A percentile compares a stretch with the other conserved stretches of the same genome.
Evolutionary conservation across 1,140 invertebrate genomes (phyloP).

Genomic region (Chionoecetes opilio): DNA sequence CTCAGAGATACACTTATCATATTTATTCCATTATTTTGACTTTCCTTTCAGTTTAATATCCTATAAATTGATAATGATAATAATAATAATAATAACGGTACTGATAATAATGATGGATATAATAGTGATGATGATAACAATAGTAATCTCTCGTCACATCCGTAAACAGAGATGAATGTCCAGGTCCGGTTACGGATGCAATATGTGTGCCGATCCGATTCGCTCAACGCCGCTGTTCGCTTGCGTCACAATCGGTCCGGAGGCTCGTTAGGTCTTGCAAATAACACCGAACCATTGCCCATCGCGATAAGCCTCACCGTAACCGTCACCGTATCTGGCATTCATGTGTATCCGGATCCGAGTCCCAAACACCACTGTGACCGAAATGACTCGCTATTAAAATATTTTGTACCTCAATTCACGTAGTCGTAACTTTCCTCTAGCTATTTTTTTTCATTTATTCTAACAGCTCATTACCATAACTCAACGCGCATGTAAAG

Average conservation of each 20-base stretch:
- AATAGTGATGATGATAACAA: not conserved
- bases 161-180: not conserved
- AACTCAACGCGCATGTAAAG: no score
- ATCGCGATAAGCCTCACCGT: constrained; percentile 12
- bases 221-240: not conserved
- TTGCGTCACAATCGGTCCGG: not conserved
- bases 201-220: not conserved
- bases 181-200: not conserved
- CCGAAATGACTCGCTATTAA: no score
- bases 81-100: not conserved
- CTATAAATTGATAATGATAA: not conserved
- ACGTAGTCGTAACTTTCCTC: no score
- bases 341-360: not conserved
- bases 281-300: not conserved
- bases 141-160: not conserved
- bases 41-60: not conserved
- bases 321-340: not conserved
- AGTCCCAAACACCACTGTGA: not conserved
- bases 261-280: constrained; percentile 5
- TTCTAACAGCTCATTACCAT: not conserved
- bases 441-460: not conserved
- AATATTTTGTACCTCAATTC: not conserved
- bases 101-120: not conserved
- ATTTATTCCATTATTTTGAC: not conserved
- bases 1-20: not conserved